Percentiles rank a stretch among this genome's conserved stretches.
Evolutionary conservation across 2,888 invertebrate species (phyloP).

Genomic region (Melanophora roralis): DNA sequence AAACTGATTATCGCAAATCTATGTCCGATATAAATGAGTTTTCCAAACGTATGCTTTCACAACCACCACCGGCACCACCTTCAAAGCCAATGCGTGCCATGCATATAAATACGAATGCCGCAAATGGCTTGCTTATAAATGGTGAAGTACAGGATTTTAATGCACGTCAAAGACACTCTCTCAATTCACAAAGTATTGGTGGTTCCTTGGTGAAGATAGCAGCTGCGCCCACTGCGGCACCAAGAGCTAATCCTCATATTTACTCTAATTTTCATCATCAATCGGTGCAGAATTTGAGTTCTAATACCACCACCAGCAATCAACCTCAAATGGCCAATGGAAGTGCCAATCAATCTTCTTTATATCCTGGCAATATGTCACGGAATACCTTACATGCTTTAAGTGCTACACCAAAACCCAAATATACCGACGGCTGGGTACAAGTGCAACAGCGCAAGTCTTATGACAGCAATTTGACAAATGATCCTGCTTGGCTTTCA

Average conservation of each 20-base stretch:
- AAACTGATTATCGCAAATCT: conserved; percentile 79
- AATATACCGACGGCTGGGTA: conserved; percentile 80
- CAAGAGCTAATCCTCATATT: conserved; percentile 56
- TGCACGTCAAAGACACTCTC: conserved; percentile 65
- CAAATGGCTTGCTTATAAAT: conserved; percentile 54
- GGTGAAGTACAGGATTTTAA: conserved; percentile 56
- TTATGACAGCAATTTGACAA: conserved; percentile 69
- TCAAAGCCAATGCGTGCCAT: conserved; percentile 79
- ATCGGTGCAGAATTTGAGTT: conserved; percentile 70
- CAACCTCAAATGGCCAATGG: background rate
- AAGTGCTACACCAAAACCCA: conserved; percentile 87
- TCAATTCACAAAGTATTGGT: conserved; percentile 66
- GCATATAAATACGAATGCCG: conserved; percentile 65
- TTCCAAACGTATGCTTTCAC: conserved; percentile 71
- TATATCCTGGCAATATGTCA: conserved; percentile 80
- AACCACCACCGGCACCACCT: conserved; percentile 77
- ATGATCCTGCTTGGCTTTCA: conserved; percentile 75
- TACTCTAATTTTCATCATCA: conserved; percentile 69
- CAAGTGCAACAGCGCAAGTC: conserved; percentile 74
- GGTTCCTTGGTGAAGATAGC: conserved; percentile 74
- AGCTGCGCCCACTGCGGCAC: conserved; percentile 62
- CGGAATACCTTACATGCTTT: conserved; percentile 83
- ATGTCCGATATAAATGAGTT: conserved; percentile 80
- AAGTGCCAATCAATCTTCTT: conserved; percentile 65
- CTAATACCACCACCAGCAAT: conserved; percentile 2